A percentile compares a stretch with the other conserved stretches of the same genome.
Evolutionary conservation across 2,113 vertebrate species (phyloP).

Genomic region (Rhinolophus ferrumequinum): DNA sequence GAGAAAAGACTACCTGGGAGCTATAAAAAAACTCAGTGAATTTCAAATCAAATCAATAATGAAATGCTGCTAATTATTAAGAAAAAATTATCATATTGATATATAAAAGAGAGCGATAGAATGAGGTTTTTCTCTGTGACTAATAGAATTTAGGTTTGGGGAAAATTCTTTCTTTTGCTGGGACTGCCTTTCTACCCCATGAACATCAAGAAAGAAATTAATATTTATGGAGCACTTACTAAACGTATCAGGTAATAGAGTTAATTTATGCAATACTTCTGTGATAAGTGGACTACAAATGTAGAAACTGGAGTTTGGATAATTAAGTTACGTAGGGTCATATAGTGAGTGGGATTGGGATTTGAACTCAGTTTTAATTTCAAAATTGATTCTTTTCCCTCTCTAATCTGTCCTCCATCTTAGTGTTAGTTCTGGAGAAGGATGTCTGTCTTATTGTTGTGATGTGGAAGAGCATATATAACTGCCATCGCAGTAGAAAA

Average conservation of each 20-base stretch:
- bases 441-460: background rate
- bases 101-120: background rate
- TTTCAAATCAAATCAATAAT: background rate
- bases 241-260: background rate
- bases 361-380: constrained; percentile 29
- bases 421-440: background rate
- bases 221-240: constrained; percentile 32
- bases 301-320: background rate
- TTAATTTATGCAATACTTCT: constrained; percentile 20
- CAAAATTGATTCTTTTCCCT: background rate
- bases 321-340: background rate
- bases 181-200: background rate
- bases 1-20: background rate
- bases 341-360: background rate
- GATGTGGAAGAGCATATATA: background rate
- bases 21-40: background rate
- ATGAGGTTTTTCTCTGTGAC: constrained; percentile 7
- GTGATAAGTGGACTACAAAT: background rate
- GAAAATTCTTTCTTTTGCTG: background rate
- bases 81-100: constrained; percentile 14
- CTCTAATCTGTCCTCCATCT: background rate
- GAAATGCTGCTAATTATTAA: background rate
- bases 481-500: background rate
- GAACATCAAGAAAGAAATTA: background rate
- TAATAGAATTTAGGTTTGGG: constrained; percentile 7